Percentiles rank a stretch among this genome's conserved stretches.
These are phyloP conservation scores for Rhynchonycteris naso DNA, from an alignment of 2,797 vertebrate species.

Conservation along the genomic window DNA sequence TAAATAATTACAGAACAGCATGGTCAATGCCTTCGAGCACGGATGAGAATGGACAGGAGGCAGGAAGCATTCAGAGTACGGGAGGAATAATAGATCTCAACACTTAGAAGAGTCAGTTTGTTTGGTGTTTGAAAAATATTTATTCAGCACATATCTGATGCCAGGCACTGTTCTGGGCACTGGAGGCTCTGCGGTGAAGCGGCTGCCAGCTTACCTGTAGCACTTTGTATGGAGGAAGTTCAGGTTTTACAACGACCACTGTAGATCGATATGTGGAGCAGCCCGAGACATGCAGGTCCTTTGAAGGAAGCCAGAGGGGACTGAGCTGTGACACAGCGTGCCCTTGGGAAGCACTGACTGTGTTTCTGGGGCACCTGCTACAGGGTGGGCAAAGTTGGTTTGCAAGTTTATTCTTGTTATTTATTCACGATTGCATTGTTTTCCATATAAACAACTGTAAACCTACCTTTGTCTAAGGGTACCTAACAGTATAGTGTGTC, in stretches of 20 bases:
- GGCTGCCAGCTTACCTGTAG: no score
- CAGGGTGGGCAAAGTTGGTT: no score
- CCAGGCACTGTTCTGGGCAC: neutral
- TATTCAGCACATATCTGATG: neutral
- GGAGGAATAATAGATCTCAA: neutral
- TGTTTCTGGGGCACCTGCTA: neutral
- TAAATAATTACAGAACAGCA: neutral
- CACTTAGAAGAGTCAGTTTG: neutral
- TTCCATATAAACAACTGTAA: fast-evolving
- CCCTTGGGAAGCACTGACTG: no score
- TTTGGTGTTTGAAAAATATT: neutral
- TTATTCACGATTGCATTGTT: neutral
- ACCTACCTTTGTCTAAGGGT: neutral
- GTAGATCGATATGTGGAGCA: neutral
- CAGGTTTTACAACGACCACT: neutral
- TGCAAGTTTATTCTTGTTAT: neutral
- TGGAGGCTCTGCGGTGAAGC: neutral
- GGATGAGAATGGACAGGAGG: neutral
- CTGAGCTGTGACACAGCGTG: no score
- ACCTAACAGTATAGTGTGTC: neutral
- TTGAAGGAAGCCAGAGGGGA: neutral
- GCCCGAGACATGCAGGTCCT: neutral
- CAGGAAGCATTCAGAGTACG: no score
- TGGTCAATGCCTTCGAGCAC: neutral
- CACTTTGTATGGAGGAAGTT: neutral